Base-by-base conservation (phyloP, 2,888 invertebrate genomes). In the Chironomus tentans region DNA sequence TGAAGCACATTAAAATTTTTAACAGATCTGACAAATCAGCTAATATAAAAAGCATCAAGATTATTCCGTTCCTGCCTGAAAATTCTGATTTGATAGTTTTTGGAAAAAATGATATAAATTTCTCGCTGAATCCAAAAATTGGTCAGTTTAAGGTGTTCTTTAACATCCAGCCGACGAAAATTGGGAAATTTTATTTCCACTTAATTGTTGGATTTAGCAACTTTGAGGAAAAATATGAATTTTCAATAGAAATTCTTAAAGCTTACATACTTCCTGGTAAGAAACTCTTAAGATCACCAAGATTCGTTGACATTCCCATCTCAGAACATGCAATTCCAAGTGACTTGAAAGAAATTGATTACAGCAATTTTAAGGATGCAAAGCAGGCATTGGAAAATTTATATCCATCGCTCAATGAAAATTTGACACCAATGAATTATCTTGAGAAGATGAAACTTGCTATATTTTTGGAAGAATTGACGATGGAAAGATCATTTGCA, bases 391-490 rank as follows among this genome's bases (percentile, higher is more conserved):
- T 61, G 6, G 22, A 18, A 38, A 38, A 18, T 10, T 21, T 18
- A 22, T 24, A 18, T 24, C 56, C 15, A 61, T 22, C 7, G 24
- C 3, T 72, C 1, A 24, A 7, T 4, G 73, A 61, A 21, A 21
- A 46, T 1, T 13, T 72, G 5, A 28, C 13, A 4, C 7, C n/a
- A 10, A 12, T 62, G 15, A 62, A 61, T 46, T 73, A 62, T 46
- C 2, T 46, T 1, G 38, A 46, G 2, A 73, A 46, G n/a, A 22
- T 73, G 24, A 56, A 22, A 5, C 6, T 21, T 28, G 62, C 46
- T 12, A 80, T 96, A 0, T 89, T 90, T 82, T 85, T 97, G 78
- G 95, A 96, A 82, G 95, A 97, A 85, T 89, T 95, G 76, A 88
- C 62, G n/a, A 10, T 61, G 4, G 18, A 28, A 10, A 46, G 6